These are phyloP conservation scores for Psophia crepitans DNA, from an alignment of 2,113 vertebrate genomes.

Conservation along the genomic window DNA sequence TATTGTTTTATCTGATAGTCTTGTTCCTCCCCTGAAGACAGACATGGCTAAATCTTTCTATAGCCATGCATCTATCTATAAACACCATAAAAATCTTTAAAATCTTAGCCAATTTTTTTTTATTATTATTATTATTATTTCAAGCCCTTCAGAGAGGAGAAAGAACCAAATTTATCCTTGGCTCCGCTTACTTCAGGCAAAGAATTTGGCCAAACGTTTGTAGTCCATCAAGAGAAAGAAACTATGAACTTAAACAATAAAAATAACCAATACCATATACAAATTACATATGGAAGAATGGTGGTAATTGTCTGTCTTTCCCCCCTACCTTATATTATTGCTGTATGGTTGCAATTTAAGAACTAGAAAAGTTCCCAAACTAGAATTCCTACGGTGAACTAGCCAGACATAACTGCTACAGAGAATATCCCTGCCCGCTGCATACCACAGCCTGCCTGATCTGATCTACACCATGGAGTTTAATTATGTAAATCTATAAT, in stretches of 20 bases:
- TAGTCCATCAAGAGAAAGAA: conserved; percentile 46
- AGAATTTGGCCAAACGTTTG: conserved; percentile 37
- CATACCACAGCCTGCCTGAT: background rate
- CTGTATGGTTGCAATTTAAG: conserved; percentile 52
- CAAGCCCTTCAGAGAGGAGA: conserved; percentile 39
- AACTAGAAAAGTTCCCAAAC: conserved; percentile 7
- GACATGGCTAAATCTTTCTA: background rate
- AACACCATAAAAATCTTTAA: conserved; percentile 14
- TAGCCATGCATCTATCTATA: conserved; percentile 1
- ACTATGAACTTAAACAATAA: conserved; percentile 45
- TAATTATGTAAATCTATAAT: background rate
- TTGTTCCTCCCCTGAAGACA: background rate
- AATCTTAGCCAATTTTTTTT: conserved; percentile 5
- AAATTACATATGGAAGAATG: conserved; percentile 37
- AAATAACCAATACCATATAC: conserved; percentile 49
- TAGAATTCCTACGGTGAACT: background rate
- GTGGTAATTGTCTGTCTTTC: conserved; percentile 31
- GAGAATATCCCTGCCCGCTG: background rate
- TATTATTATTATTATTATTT: conserved; percentile 51
- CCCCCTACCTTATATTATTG: background rate
- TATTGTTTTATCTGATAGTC: conserved; percentile 26
- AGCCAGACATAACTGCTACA: background rate
- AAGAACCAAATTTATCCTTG: conserved; percentile 29
- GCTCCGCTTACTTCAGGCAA: conserved; percentile 20
- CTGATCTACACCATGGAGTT: background rate